Base-by-base conservation (phyloP, 2,888 invertebrate species). In the Orthosia gothica region DNA sequence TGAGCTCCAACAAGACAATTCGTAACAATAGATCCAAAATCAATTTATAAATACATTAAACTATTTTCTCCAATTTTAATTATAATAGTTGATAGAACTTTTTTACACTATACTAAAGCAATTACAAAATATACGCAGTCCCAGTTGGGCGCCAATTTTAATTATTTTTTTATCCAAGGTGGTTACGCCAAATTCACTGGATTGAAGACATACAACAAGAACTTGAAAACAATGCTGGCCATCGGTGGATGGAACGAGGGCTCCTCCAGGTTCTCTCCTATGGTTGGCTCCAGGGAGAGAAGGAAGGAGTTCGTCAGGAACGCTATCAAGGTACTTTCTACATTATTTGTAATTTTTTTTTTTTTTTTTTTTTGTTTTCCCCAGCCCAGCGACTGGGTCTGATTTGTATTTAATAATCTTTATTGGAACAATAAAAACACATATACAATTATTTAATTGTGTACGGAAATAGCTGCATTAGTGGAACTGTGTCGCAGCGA, bases 161-260 rank as follows among this genome's bases (percentile, higher is more conserved):
- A 3, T 16, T 20, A 13, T 2, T 11, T 20, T 1, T 55, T 59
- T 18, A 12, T 68, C 1, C 0, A 40, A 99, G 99, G 99, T 92
- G 99, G 99, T 59, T 99, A 99, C 94, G 98, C 99, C 32, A 99
- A 99, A 96, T 99, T 99, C 95, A 99, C 98, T 55, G 99, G 99
- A 0, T 97, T 99, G 76, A 99, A 99, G 95, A 98, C 99, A 0
- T 99, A 99, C 97, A 99, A 99, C 95, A 99, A 98, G 93, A 98
- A 98, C 82, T 93, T 99, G 91, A 99, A 99, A 95, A 99, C 99
- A 0, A 95, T 99, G 96, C 97, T 99, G 85, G 99, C 99, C 15
- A 98, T 99, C 87, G 99, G 99, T 1, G 97, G 99, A 0, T 99
- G 99, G 99, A 99, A 99, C 94, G 99, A 99, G 93, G 99, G 99